These are phyloP conservation scores for Chelmon rostratus DNA, from an alignment of 2,797 vertebrate genomes.

Conservation along the genomic window DNA sequence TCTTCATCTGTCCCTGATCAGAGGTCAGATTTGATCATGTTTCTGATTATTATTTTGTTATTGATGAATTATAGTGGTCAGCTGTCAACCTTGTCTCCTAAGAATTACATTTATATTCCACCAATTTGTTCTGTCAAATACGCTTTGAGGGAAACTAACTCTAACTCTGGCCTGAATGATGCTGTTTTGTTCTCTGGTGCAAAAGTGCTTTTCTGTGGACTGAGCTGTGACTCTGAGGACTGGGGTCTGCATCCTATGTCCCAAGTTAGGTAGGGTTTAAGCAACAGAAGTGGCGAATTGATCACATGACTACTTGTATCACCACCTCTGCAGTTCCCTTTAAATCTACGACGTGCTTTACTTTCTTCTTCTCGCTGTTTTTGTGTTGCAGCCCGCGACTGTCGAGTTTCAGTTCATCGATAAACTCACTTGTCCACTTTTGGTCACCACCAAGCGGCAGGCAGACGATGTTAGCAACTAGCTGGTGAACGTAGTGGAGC, in stretches of 20 bases:
- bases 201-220: not conserved
- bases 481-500: not conserved
- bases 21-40: not conserved
- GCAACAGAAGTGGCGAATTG: not conserved
- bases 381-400: not conserved
- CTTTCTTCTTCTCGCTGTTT: not conserved
- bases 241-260: not conserved
- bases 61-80: not conserved
- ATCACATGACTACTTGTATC: not conserved
- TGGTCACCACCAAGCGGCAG: not conserved
- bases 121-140: slow-evolving; percentile 1
- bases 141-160: not conserved
- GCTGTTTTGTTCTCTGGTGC: not conserved
- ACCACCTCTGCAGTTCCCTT: not conserved
- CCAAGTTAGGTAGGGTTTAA: not conserved
- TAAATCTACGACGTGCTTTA: not conserved
- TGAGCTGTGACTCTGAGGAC: not conserved
- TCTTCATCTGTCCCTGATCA: not conserved
- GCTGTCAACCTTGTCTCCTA: not conserved
- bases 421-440: not conserved
- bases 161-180: not conserved
- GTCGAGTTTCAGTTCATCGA: not conserved
- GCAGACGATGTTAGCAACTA: not conserved
- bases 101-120: slow-evolving; percentile 7
- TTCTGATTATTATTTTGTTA: not conserved